Evolutionary conservation across 2,888 invertebrate species (phyloP), one percentile per base, ranked within the genome.

Genomic region (Melanostoma scalare): DNA sequence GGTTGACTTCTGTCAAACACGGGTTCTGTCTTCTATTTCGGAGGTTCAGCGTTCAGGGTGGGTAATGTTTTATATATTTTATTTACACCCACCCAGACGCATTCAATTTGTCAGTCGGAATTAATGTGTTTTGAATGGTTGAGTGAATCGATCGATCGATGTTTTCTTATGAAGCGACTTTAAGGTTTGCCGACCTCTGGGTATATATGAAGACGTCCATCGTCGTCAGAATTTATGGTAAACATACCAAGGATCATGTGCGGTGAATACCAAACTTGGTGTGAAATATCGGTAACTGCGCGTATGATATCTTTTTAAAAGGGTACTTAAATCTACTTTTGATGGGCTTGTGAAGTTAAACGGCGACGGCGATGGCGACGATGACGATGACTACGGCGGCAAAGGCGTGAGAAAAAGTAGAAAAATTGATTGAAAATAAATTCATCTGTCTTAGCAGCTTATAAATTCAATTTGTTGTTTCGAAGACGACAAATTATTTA

Each of bases 21-120:
- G 31, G 60, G 33, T 10, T 50, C 44, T 48, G 44, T 10, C 4
- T 44, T 31, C 6, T 60, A n/a, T 65, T 67, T 50, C 46, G 8
- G 30, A 33, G 53, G 46, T 44, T 60, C 20, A 20, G 20, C 20
- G 20, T 38, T 53, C 50, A 60, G 20, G 10, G 40, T 35, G 60
- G 35, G 65, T 20, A 58, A 46, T 35, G 78, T 44, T 73, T 65
- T 44, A 74, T 35, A 63, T 61, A 53, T 50, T 61, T 61, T 77
- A 46, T 9, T 52, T 30, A 53, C 71, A 69, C 80, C 75, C 75
- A 71, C 80, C 75, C 38, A 67, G 50, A 76, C 75, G 55, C 75
- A 81, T 72, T 75, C 76, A 81, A 81, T 81, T 81, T 81, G 80
- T 76, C 80, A 81, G 72, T 53, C 55, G 67, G 53, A 81, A 60